Base-by-base conservation (phyloP, 1,140 invertebrate genomes). In the Pteromalus puparum region DNA sequence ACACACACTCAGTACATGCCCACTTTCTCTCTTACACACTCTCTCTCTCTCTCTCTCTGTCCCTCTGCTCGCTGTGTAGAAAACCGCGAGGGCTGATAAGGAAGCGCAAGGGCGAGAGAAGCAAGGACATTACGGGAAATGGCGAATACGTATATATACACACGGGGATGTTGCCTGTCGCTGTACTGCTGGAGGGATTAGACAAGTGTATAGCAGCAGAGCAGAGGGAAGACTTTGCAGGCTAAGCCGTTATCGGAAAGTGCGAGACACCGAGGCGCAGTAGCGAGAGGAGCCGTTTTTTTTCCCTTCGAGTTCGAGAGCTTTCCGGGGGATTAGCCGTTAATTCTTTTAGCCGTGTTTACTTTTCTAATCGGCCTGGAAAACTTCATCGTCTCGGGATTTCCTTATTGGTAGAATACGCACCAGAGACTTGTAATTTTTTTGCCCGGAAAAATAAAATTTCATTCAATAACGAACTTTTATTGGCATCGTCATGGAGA, bases 201-300 rank as follows among this genome's bases (percentile, higher is more conserved):
- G n/a, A 78, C 38, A 2, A 38, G 26, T 34, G 70, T 74, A 34
- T 26, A 10, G 30, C n/a, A 28, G 24, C 42, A 10, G 65, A 72
- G 13, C 46, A 28, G 6, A 30, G 12, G 21, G 46, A 67, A 74
- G 72, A 75, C 67, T 70, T 70, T 34, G 75, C 24, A 61, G 6
- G 15, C 72, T 77, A 83, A 83, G 82, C 42, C 42, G 10, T 81
- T 84, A 84, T 74, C 48, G 67, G n/a, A 84, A 79, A 84, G 53
- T 68, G 28, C 68, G 34, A 74, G 76, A 79, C 18, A 21, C 67
- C 10, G 6, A 24, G n/a, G 21, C 28, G 61, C 42, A n/a, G 24
- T 5, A 34, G 30, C 30, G 28, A 10, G 24, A 30, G 67, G 6
- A 68, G 24, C 67, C 30, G 30, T 5, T 34, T 65, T 68, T 84